Conservation (phyloP, 1,140 invertebrate genomes). For the Pogonognathellus flavescens region DNA sequence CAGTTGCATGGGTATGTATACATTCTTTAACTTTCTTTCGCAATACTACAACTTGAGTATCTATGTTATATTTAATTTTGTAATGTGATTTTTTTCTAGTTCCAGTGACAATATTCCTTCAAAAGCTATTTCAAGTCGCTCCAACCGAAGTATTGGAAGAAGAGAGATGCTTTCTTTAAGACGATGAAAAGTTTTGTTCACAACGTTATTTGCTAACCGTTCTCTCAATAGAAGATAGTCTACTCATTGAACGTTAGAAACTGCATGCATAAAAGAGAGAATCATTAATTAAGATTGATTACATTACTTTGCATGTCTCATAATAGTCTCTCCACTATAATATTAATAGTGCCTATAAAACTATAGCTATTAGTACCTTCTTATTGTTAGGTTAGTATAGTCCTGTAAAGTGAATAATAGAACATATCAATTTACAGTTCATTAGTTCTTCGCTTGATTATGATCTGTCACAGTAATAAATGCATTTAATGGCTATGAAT, state of each 20-base stretch:
- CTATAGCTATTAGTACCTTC: background rate
- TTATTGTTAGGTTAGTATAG: background rate
- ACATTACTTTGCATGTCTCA: no score
- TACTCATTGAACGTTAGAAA: background rate
- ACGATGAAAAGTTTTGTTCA: background rate
- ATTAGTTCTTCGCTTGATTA: background rate
- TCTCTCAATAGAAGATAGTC: constrained; percentile 7
- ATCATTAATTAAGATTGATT: background rate
- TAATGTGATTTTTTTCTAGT: constrained; percentile 75
- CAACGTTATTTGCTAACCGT: background rate
- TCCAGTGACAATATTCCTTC: constrained; percentile 89
- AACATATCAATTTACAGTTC: constrained; percentile 23
- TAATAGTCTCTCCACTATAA: no score
- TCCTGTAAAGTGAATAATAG: background rate
- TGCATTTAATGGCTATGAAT: no score
- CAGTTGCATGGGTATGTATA: constrained; percentile 83
- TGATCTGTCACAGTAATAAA: no score
- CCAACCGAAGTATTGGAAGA: constrained; percentile 77
- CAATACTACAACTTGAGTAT: no score
- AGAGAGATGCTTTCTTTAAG: constrained; percentile 65
- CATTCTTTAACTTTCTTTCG: background rate
- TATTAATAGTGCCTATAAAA: no score
- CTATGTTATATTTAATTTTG: no score
- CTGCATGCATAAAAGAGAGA: background rate
- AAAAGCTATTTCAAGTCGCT: constrained; percentile 90